These are phyloP conservation scores for Eurystomus gularis DNA, from an alignment of 2,113 vertebrate genomes.

Conservation along the genomic window DNA sequence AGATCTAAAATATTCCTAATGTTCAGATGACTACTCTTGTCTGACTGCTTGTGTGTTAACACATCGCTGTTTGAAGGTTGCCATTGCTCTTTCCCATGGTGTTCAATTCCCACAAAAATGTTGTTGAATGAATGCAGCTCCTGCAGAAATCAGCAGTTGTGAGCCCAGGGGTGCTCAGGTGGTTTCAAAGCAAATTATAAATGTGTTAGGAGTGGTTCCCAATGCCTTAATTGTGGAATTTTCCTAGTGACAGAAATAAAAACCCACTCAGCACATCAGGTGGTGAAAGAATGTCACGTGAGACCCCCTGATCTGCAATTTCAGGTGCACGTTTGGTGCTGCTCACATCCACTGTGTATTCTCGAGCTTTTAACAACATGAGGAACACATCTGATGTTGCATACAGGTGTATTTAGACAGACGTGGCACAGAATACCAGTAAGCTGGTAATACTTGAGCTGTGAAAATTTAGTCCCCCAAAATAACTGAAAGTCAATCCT, in stretches of 20 bases:
- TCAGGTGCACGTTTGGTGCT: not conserved
- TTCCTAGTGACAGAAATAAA: not conserved
- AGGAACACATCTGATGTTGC: not conserved
- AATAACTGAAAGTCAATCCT: not conserved
- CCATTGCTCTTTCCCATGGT: not conserved
- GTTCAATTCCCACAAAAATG: not conserved
- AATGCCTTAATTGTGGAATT: not conserved
- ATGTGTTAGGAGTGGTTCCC: not conserved
- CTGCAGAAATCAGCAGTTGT: not conserved
- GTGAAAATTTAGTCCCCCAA: not conserved
- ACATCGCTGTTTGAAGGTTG: not conserved
- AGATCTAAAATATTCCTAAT: not conserved
- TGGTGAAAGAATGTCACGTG: not conserved
- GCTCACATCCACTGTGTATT: not conserved
- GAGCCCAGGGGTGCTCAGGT: not conserved
- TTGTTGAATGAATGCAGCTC: not conserved
- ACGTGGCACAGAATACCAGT: not conserved
- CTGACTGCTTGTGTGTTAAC: not conserved
- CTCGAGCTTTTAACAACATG: not conserved
- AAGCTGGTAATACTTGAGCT: not conserved
- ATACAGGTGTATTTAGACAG: not conserved
- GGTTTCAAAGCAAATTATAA: not conserved
- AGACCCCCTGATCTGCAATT: not conserved
- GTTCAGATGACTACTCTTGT: not conserved
- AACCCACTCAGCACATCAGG: not conserved